Evolutionary conservation across 2,113 vertebrate genomes (phyloP).

Genomic region (cattle (Bos taurus)): ARS-UCD2.0 NC_037330.1:69668001-69668500

Average conservation of each 20-base stretch:
- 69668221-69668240: not conserved
- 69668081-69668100: not conserved
- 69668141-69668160: not conserved
- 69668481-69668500: not conserved
- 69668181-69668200: not conserved
- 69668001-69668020: not conserved
- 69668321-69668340: not conserved
- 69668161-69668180: not conserved
- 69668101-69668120: not conserved
- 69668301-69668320: not conserved
- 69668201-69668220: not conserved
- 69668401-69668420: not conserved
- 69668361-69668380: not conserved
- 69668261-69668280: not conserved
- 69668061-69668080: not conserved
- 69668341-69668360: not conserved
- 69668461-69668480: fast-evolving
- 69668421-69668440: not conserved
- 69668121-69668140: not conserved
- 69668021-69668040: not conserved
- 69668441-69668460: not conserved
- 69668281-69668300: not conserved
- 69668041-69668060: not conserved
- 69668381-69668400: not conserved
- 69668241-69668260: not conserved